These are phyloP conservation scores for Teleogryllus occipitalis DNA, from an alignment of 1,140 invertebrate genomes.

Conservation along the genomic window DNA sequence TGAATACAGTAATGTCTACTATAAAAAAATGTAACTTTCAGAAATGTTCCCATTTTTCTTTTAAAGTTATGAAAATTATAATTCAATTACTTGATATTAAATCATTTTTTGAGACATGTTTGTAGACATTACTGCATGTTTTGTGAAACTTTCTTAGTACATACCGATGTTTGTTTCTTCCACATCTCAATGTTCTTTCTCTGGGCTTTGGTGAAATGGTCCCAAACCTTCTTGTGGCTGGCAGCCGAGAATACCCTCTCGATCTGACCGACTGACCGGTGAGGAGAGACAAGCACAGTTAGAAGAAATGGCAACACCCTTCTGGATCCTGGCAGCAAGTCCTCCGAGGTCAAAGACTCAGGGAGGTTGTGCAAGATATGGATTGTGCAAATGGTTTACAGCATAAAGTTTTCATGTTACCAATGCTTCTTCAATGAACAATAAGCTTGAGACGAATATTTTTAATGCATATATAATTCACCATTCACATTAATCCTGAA, in stretches of 20 bases:
- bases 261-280: constrained; percentile 84
- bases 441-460: no score
- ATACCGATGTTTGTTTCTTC: constrained; percentile 95
- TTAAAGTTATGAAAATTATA: background rate
- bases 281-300: constrained; percentile 23
- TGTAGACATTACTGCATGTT: background rate
- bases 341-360: constrained; percentile 8
- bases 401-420: no score
- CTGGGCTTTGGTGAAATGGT: constrained; percentile 98
- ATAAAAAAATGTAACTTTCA: background rate
- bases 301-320: constrained; percentile 19
- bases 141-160: constrained; percentile 38
- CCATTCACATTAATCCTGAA: background rate
- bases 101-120: background rate
- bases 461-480: no score
- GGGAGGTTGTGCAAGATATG: background rate
- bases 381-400: background rate
- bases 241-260: constrained; percentile 90
- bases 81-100: background rate
- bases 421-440: no score
- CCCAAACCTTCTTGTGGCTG: constrained; percentile 95
- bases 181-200: constrained; percentile 96
- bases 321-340: constrained; percentile 11
- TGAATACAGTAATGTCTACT: background rate
- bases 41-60: background rate